Evolutionary conservation across 2,797 vertebrate species (phyloP).

Genomic region (Myotis daubentonii): DNA sequence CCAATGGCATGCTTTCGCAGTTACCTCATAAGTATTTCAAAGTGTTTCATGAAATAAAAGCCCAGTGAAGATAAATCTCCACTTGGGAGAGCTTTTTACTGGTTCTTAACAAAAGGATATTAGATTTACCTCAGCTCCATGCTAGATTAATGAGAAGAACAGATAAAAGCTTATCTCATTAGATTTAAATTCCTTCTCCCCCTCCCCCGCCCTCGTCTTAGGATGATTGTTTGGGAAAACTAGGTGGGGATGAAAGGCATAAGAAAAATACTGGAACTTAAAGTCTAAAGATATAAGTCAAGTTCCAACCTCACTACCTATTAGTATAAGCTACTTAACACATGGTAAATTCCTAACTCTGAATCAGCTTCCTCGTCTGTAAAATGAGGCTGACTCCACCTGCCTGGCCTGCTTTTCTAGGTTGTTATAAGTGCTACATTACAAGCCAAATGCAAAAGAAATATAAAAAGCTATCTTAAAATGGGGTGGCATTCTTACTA

Average conservation of each 20-base stretch:
- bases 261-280: not conserved
- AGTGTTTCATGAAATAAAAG: constrained; percentile 47
- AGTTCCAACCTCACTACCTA: not conserved
- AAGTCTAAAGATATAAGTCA: not conserved
- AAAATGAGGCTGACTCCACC: not conserved
- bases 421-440: not conserved
- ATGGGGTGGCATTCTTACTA: not conserved
- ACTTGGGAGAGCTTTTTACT: not conserved
- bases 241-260: not conserved
- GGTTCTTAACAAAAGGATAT: not conserved
- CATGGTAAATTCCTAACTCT: not conserved
- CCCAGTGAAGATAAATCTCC: not conserved
- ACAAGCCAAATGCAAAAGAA: not conserved
- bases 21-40: constrained; percentile 39
- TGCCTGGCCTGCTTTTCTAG: not conserved
- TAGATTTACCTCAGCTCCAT: constrained; percentile 17
- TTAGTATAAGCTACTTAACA: not conserved
- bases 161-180: constrained; percentile 43
- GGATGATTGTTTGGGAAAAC: not conserved
- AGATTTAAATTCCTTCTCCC: not conserved
- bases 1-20: not conserved
- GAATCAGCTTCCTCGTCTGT: not conserved
- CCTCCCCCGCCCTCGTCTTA: not conserved
- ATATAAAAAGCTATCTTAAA: not conserved
- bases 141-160: constrained; percentile 13